These are phyloP conservation scores for Rhamnusium bicolor DNA, from an alignment of 2,888 invertebrate genomes.

Conservation along the genomic window DNA sequence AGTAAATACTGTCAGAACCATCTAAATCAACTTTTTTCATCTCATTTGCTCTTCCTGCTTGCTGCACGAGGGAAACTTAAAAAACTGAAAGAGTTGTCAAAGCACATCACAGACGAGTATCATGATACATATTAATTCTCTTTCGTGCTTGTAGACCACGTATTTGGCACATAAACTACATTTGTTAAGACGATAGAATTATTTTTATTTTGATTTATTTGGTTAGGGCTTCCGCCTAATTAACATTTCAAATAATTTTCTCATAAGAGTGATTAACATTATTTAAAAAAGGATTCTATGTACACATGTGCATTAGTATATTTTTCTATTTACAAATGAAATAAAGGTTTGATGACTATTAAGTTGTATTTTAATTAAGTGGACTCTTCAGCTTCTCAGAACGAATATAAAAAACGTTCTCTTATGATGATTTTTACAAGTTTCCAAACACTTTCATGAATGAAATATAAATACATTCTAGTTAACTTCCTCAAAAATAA, in stretches of 20 bases:
- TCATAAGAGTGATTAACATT: constrained; percentile 27
- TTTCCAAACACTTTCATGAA: no score
- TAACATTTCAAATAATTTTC: constrained; percentile 28
- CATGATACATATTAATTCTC: constrained; percentile 32
- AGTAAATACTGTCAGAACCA: constrained; percentile 43
- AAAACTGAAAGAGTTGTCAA: constrained; percentile 42
- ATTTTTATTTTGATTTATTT: constrained; percentile 21
- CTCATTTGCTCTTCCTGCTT: constrained; percentile 51
- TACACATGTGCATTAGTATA: no score
- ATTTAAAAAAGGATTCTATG: neutral
- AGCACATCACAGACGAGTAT: constrained; percentile 10
- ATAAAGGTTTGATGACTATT: neutral
- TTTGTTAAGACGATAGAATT: constrained; percentile 23
- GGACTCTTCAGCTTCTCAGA: no score
- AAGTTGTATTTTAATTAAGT: no score
- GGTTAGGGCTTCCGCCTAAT: constrained; percentile 16
- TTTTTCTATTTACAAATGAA: neutral
- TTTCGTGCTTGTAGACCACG: neutral
- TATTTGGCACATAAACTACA: constrained; percentile 31
- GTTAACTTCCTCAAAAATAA: no score
- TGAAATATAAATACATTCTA: no score
- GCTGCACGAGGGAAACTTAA: constrained; percentile 32
- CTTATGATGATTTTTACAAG: no score
- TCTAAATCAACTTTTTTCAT: constrained; percentile 50
- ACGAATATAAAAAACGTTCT: no score